phyloP scores from a whole-genome alignment of 2,888 invertebrate species.

The Drosophila ustulata region DNA sequence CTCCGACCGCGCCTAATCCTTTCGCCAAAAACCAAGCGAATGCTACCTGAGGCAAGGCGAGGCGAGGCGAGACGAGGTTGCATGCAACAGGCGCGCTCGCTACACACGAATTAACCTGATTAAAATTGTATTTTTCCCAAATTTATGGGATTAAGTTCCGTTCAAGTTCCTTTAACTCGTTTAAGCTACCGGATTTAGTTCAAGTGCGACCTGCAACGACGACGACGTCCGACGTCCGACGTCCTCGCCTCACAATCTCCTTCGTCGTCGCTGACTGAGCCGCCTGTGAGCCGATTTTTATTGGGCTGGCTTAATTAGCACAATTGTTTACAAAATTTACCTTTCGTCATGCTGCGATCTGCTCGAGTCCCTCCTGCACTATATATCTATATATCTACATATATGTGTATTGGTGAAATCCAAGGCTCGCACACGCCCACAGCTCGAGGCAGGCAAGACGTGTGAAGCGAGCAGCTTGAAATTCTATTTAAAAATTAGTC shows the following conservation, averaged over 20 bases:
- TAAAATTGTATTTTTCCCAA: constrained; percentile 81
- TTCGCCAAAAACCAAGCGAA: constrained; percentile 31
- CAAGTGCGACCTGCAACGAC: constrained; percentile 51
- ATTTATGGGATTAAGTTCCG: constrained; percentile 82
- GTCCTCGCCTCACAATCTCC: not conserved
- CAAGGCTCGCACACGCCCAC: constrained; percentile 77
- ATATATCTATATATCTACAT: not conserved
- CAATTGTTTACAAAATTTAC: constrained; percentile 83
- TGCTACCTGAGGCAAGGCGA: constrained; percentile 5
- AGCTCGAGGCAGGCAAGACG: constrained; percentile 47
- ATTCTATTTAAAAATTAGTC: constrained; percentile 81
- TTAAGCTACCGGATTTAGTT: constrained; percentile 82
- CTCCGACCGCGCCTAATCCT: constrained; percentile 54
- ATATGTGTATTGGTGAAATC: constrained; percentile 57
- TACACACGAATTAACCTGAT: constrained; percentile 81
- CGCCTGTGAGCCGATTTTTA: constrained; percentile 71
- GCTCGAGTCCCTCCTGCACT: not conserved
- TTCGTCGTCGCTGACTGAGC: constrained; percentile 15
- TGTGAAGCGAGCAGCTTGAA: constrained; percentile 61
- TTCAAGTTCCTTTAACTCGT: constrained; percentile 83
- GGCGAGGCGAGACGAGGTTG: not conserved
- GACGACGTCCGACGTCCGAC: not conserved
- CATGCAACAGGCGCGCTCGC: constrained; percentile 59
- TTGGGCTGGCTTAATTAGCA: constrained; percentile 81
- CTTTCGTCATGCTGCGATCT: constrained; percentile 75